Base-by-base conservation (phyloP, 2,797 vertebrate species). In the Bucorvus abyssinicus region DNA sequence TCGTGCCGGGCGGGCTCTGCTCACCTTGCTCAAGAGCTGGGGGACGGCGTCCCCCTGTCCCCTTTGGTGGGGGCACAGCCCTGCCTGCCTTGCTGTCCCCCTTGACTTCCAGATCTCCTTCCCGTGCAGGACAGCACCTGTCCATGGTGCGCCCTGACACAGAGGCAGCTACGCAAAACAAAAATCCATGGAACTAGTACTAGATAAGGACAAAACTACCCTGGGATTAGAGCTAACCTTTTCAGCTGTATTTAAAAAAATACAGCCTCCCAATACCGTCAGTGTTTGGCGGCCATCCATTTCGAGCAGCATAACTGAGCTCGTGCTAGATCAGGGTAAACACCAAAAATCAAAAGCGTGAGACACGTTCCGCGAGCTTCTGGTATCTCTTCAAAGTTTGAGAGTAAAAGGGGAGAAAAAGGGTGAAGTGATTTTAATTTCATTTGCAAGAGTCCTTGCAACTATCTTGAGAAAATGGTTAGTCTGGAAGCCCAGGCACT, bases 251-350 rank as follows among this genome's bases (percentile, higher is more conserved):
- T 47, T 60, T n/a, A 19, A 60, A 55, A 65, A 47, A 63, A 70
- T 50, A 61, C 14, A 23, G 30, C 36, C 76, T 90, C 93, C 34
- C 71, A n/a, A 86, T 57, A 49, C 12, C 32, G 32, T 55, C 63
- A 53, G 26, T 47, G 14, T 57, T 77, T 68, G 32, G 64, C 1
- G 0, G 22, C 36, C 75, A 29, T 34, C 44, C 76, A 10, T 56
- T 71, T 87, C 80, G 57, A 86, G 36, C 52, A 75, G 45, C 26
- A 6, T 65, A 64, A 77, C 74, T 30, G 49, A 70, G 55, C 70
- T 18, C 75, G 15, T 29, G 52, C 29, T 95, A 64, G 29, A 82
- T 89, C 76, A 79, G 61, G 24, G 50, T 84, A 89, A 91, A 87
- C 29, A 67, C 45, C 74, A 38, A 64, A 82, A 93, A 70, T 77